A percentile compares a stretch with the other conserved stretches of the same genome.
phyloP scores from a whole-genome alignment of 2,797 vertebrate species.

The Anguilla pacifica region DNA sequence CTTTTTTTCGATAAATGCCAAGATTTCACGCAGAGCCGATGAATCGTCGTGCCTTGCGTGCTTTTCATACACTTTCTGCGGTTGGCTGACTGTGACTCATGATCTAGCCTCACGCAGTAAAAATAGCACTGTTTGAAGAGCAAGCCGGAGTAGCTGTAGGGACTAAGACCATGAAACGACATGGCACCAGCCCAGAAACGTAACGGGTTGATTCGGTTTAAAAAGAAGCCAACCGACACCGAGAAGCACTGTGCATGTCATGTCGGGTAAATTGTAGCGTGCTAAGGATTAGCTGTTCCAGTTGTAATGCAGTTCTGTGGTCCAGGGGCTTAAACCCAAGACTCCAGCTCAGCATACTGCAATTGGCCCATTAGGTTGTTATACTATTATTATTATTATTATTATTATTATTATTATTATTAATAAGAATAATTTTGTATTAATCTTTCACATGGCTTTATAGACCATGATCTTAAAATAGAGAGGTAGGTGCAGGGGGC shows the following conservation, averaged over 20 bases:
- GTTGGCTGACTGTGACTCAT: background rate
- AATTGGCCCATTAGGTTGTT: background rate
- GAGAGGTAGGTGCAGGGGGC: background rate
- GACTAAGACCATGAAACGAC: background rate
- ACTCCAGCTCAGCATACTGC: background rate
- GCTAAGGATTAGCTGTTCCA: background rate
- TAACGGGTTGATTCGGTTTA: background rate
- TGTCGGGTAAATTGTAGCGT: background rate
- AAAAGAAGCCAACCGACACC: background rate
- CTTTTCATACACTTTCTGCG: background rate
- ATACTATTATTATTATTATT: too few species aligned
- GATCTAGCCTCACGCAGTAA: background rate
- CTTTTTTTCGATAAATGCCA: background rate
- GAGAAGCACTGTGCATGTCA: background rate
- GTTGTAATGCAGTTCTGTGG: background rate
- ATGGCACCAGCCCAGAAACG: background rate
- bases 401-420: too few species aligned
- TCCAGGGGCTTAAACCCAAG: background rate
- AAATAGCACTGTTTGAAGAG: background rate
- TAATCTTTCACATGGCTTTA: background rate
- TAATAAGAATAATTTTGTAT: background rate
- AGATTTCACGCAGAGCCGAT: background rate
- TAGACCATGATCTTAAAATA: background rate
- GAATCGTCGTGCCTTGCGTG: background rate
- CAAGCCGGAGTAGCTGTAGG: background rate